Conservation (phyloP, 1,140 invertebrate species). For the Cheumatopsyche charites region DNA sequence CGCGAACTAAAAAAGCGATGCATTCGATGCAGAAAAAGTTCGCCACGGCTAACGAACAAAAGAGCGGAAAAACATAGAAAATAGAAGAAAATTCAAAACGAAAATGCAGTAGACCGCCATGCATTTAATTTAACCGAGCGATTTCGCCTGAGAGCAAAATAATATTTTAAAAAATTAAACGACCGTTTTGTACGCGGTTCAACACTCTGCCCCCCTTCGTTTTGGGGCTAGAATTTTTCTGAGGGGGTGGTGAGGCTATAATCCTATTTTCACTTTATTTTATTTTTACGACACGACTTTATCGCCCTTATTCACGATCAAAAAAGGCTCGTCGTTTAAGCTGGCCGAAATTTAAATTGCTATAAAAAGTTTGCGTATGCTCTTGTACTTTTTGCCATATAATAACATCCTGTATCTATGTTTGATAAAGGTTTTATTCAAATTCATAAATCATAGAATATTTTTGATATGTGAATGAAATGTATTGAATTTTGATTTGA, state of each 20-base stretch:
- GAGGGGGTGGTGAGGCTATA: not conserved
- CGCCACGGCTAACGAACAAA: too few relatives aligned
- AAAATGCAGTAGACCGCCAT: slow-evolving; percentile 1
- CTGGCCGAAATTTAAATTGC: slow-evolving; percentile 12
- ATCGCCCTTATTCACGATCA: slow-evolving; percentile 44
- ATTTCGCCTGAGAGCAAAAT: slow-evolving; percentile 43
- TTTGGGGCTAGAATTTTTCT: slow-evolving; percentile 8
- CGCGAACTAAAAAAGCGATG: too few relatives aligned
- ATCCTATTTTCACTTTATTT: slow-evolving; percentile 42
- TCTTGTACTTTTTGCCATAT: too few relatives aligned
- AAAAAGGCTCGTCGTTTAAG: slow-evolving; percentile 25
- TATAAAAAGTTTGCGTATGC: slow-evolving; percentile 11
- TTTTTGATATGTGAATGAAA: too few relatives aligned
- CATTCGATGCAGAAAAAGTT: not conserved
- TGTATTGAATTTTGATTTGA: too few relatives aligned
- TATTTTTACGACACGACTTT: slow-evolving; percentile 27
- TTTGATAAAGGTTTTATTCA: too few relatives aligned
- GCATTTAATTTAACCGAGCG: slow-evolving; percentile 45
- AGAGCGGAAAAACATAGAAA: too few relatives aligned
- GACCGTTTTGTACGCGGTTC: slow-evolving; percentile 31
- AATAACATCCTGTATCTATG: too few relatives aligned
- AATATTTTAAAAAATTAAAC: slow-evolving; percentile 47
- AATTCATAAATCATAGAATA: too few relatives aligned
- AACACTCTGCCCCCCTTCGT: slow-evolving; percentile 17
- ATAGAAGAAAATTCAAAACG: not conserved